These are phyloP conservation scores for Stichopus chloronotus DNA, from an alignment of 35 echinoderm and acorn worm species.

Conservation along the genomic window DNA sequence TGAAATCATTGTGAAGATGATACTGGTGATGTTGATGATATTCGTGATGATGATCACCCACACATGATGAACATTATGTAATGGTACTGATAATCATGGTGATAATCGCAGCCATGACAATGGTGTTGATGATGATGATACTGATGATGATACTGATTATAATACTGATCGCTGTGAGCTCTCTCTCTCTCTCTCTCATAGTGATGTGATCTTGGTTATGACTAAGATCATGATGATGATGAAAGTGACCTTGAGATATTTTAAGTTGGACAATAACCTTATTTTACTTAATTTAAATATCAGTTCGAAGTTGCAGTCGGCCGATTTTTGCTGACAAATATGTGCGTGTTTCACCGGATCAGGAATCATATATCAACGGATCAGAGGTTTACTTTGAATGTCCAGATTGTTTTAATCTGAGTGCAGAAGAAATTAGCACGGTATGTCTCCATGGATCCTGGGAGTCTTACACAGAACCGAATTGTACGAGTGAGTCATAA, in stretches of 20 bases:
- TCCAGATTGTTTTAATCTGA: background rate
- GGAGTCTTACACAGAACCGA: background rate
- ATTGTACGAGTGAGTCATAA: background rate
- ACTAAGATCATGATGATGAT: background rate
- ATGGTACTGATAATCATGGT: background rate
- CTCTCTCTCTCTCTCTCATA: background rate
- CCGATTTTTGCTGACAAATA: background rate
- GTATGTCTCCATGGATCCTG: background rate
- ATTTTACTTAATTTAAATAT: no score
- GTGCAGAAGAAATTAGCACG: background rate
- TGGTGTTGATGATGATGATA: background rate
- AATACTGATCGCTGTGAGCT: background rate
- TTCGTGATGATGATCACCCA: background rate
- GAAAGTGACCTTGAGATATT: background rate
- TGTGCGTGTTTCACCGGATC: background rate
- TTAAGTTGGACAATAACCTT: no score
- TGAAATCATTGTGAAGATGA: constrained; percentile 10
- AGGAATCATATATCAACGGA: background rate
- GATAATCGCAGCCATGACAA: background rate
- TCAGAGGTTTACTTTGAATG: background rate
- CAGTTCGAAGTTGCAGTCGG: background rate
- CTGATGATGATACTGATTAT: background rate
- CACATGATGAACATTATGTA: constrained; percentile 1
- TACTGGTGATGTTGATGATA: background rate
- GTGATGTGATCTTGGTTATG: background rate